Evolutionary conservation across 2,888 invertebrate species (phyloP).

Genomic region (Syritta pipiens): DNA sequence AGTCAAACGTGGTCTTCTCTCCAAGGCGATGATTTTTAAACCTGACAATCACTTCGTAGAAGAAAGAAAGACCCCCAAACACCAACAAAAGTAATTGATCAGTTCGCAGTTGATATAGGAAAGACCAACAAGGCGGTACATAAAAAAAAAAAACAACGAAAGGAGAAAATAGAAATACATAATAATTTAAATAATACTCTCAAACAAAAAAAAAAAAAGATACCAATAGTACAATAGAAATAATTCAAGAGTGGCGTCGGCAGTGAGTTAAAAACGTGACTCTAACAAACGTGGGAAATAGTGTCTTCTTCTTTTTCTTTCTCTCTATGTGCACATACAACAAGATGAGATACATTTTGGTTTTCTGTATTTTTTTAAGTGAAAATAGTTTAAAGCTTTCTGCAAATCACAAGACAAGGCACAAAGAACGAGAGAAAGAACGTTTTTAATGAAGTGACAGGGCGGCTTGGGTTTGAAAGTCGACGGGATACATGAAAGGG

Average conservation of each 20-base stretch:
- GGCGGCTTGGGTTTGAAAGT: no score
- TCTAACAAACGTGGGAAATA: conserved; percentile 57
- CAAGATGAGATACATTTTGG: no score
- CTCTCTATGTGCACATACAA: conserved; percentile 1
- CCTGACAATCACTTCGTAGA: conserved; percentile 38
- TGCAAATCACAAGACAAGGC: conserved; percentile 31
- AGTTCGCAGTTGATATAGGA: background rate
- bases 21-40: conserved; percentile 34
- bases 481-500: no score
- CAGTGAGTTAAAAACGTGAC: conserved; percentile 60
- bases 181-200: conserved; percentile 38
- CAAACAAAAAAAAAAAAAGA: conserved; percentile 9
- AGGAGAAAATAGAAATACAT: conserved; percentile 39
- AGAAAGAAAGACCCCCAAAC: background rate
- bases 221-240: background rate
- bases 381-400: conserved; percentile 56
- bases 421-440: conserved; percentile 15
- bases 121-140: background rate
- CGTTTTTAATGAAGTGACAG: conserved; percentile 20
- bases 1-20: conserved; percentile 24
- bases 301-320: conserved; percentile 1
- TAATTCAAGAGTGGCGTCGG: conserved; percentile 5
- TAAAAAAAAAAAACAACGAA: conserved; percentile 17
- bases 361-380: no score
- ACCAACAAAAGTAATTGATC: conserved; percentile 8